Evolutionary conservation across 1,140 invertebrate genomes (phyloP).

Genomic region (Glossosoma conforme): DNA sequence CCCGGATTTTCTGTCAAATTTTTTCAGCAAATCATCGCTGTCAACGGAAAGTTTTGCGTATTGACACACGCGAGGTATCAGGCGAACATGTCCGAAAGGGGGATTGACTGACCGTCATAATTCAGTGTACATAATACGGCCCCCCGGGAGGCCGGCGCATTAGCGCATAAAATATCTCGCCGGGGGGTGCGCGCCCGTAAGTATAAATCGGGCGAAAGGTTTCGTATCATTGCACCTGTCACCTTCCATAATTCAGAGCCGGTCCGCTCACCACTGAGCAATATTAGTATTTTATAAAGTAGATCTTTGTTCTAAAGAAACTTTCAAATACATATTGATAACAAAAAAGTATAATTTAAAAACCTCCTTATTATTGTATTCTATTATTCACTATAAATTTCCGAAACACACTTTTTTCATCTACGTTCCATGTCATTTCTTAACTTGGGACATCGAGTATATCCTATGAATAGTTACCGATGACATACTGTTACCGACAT

Average conservation of each 20-base stretch:
- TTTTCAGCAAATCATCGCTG: no score
- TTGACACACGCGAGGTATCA: slow-evolving; percentile 14
- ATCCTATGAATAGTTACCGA: no score
- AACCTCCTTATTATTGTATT: no score
- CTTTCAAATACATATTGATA: no score
- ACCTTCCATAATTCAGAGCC: slow-evolving; percentile 31
- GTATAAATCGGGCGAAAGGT: slow-evolving; percentile 29
- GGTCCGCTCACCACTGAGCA: slow-evolving; percentile 22
- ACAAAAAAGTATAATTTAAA: no score
- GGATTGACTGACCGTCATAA: slow-evolving; percentile 31
- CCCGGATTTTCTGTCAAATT: neutral
- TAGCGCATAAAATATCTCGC: slow-evolving; percentile 32
- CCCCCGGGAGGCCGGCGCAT: slow-evolving; percentile 28
- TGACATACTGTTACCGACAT: no score
- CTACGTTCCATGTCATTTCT: no score
- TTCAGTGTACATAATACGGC: slow-evolving; percentile 30
- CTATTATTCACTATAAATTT: no score
- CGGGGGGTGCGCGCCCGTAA: slow-evolving; percentile 12
- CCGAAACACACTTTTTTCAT: no score
- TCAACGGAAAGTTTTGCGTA: slow-evolving; percentile 15
- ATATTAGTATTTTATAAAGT: no score
- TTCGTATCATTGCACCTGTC: slow-evolving; percentile 33
- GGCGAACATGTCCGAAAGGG: slow-evolving; percentile 10
- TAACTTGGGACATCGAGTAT: no score
- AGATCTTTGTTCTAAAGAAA: no score